Evolutionary conservation across 1,140 invertebrate genomes (phyloP).

Genomic region (Microplitis mediator): DNA sequence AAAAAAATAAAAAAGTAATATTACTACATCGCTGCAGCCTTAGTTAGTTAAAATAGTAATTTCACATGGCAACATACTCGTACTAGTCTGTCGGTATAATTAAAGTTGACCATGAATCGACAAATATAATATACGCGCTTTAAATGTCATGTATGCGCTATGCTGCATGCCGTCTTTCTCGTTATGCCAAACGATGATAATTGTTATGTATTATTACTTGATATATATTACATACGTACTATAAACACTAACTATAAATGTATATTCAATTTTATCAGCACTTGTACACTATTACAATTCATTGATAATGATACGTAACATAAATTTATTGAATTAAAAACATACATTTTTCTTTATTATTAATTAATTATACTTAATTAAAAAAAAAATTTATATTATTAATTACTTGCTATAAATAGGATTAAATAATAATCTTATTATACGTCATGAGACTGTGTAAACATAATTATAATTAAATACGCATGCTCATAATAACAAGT

Average conservation of each 20-base stretch:
- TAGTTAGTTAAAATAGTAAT: background rate
- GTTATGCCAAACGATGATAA: background rate
- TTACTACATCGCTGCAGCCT: no score
- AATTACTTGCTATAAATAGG: background rate
- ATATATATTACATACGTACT: no score
- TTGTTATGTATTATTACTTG: no score
- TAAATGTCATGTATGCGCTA: no score
- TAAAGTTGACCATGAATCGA: conserved; percentile 19
- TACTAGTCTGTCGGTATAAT: background rate
- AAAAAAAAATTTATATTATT: background rate
- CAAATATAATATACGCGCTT: background rate
- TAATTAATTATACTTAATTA: no score
- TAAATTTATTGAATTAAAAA: no score
- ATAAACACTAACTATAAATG: no score
- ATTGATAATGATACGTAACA: no score
- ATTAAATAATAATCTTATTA: background rate
- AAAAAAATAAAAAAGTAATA: no score
- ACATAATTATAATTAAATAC: background rate
- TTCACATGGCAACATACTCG: background rate
- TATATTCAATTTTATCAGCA: no score
- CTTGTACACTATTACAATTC: no score
- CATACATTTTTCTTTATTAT: no score
- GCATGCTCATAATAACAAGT: background rate
- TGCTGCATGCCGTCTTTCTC: background rate
- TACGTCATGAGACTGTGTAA: background rate